Evolutionary conservation across 2,888 invertebrate species (phyloP).

Genomic region (Hypolimnas misippus): DNA sequence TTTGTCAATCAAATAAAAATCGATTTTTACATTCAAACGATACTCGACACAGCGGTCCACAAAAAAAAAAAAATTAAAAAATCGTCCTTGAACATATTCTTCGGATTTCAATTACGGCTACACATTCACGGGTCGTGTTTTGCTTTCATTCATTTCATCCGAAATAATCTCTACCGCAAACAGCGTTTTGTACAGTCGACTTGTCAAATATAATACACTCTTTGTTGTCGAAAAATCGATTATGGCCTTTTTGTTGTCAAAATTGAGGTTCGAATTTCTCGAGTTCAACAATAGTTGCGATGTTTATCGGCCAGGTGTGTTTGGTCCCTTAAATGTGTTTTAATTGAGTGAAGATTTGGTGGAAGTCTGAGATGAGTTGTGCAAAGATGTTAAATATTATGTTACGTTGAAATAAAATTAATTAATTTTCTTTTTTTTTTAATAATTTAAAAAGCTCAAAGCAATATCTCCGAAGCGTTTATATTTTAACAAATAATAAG

Average conservation of each 20-base stretch:
- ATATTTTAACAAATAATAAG: too few relatives aligned
- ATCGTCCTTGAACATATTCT: slow-evolving; percentile 63
- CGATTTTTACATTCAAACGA: slow-evolving; percentile 44
- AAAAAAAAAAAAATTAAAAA: slow-evolving; percentile 62
- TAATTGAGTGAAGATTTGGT: slow-evolving; percentile 62
- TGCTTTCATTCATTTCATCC: slow-evolving; percentile 83
- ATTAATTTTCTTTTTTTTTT: too few relatives aligned
- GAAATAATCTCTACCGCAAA: slow-evolving; percentile 84
- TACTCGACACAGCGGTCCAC: slow-evolving; percentile 53
- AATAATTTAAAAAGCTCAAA: too few relatives aligned
- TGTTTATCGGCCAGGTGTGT: slow-evolving; percentile 81
- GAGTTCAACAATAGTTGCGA: slow-evolving; percentile 80
- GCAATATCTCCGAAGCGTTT: too few relatives aligned
- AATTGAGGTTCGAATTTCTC: slow-evolving; percentile 82
- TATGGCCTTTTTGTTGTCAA: slow-evolving; percentile 84
- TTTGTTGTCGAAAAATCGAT: slow-evolving; percentile 81
- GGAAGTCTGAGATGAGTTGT: not conserved
- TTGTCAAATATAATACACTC: slow-evolving; percentile 81
- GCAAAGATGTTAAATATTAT: not conserved
- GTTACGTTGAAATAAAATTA: not conserved
- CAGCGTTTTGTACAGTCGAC: slow-evolving; percentile 78
- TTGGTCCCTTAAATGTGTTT: slow-evolving; percentile 71
- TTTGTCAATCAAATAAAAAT: slow-evolving; percentile 35
- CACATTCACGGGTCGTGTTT: slow-evolving; percentile 80
- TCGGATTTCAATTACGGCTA: slow-evolving; percentile 78